Conservation (phyloP, 2,888 invertebrate genomes). For the Agelastica alni region DNA sequence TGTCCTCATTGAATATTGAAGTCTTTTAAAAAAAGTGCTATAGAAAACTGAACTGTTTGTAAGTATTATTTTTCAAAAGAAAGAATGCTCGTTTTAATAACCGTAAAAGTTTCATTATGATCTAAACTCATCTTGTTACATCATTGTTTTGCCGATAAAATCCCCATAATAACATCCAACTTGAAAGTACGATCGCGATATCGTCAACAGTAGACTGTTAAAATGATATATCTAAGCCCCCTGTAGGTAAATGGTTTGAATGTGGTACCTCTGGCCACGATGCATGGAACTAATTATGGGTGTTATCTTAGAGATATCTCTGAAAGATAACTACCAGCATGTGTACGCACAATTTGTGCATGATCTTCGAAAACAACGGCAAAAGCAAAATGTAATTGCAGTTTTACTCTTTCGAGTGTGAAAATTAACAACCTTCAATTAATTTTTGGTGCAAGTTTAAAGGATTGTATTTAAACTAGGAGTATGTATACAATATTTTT, state of each 20-base stretch:
- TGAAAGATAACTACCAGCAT: conserved; percentile 25
- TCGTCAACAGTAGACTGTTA: background rate
- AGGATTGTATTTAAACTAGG: background rate
- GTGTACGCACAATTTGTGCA: conserved; percentile 33
- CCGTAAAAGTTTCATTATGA: too few relatives aligned
- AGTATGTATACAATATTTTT: too few relatives aligned
- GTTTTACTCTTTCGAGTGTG: background rate
- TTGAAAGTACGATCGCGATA: background rate
- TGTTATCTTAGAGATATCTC: conserved; percentile 31
- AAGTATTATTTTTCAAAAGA: too few relatives aligned
- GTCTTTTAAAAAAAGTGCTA: too few relatives aligned
- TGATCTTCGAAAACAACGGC: conserved; percentile 27
- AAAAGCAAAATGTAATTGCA: background rate
- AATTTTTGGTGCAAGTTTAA: background rate
- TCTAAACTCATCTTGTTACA: too few relatives aligned
- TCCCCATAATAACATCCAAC: background rate
- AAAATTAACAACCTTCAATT: background rate
- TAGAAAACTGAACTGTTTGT: too few relatives aligned
- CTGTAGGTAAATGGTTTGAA: conserved; percentile 6
- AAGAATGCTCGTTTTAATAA: too few relatives aligned
- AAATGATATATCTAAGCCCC: conserved; percentile 15
- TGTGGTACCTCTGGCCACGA: conserved; percentile 18
- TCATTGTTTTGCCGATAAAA: background rate
- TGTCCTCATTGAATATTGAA: too few relatives aligned
- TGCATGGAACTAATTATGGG: conserved; percentile 32